A percentile compares a stretch with the other conserved stretches of the same genome.
Evolutionary conservation across 1,140 invertebrate genomes (phyloP).

Genomic region (Drosophila micromelanica): DNA sequence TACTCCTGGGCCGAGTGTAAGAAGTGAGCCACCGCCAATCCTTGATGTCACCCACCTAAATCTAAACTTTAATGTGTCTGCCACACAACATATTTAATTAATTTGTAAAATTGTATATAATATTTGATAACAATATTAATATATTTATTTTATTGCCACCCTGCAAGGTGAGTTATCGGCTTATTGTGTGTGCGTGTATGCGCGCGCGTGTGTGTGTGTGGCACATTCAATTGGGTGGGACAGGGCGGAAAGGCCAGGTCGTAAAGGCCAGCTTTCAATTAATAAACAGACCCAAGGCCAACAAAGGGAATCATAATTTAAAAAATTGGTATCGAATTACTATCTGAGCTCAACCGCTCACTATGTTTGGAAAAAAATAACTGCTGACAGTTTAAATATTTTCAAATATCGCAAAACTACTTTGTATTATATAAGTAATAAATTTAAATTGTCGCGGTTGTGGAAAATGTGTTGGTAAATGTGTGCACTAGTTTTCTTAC

Average conservation of each 20-base stretch:
- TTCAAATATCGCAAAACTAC: conserved; percentile 2
- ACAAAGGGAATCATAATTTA: neutral
- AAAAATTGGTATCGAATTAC: conserved; percentile 4
- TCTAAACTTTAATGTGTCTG: neutral
- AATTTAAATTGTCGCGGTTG: conserved; percentile 1
- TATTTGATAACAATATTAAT: conserved; percentile 18
- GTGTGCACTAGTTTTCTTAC: conserved; percentile 18
- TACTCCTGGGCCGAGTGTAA: conserved; percentile 73
- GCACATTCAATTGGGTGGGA: neutral
- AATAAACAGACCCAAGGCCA: neutral
- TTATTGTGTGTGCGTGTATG: neutral
- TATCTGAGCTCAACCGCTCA: conserved; percentile 6
- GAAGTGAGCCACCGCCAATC: conserved; percentile 45
- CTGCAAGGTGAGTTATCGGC: conserved; percentile 17
- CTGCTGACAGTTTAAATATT: neutral
- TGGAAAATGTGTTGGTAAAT: neutral
- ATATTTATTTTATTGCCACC: conserved; percentile 23
- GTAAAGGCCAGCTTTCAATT: conserved; percentile 11
- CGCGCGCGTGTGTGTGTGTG: conserved; percentile 3
- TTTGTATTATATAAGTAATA: neutral
- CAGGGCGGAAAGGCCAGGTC: neutral
- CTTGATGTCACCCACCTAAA: conserved; percentile 12
- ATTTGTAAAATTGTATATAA: conserved; percentile 16
- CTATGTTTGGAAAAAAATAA: neutral
- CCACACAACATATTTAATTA: conserved; percentile 16